Evolutionary conservation across 1,140 invertebrate genomes (phyloP).

Genomic region (Diabrotica undecimpunctata): DNA sequence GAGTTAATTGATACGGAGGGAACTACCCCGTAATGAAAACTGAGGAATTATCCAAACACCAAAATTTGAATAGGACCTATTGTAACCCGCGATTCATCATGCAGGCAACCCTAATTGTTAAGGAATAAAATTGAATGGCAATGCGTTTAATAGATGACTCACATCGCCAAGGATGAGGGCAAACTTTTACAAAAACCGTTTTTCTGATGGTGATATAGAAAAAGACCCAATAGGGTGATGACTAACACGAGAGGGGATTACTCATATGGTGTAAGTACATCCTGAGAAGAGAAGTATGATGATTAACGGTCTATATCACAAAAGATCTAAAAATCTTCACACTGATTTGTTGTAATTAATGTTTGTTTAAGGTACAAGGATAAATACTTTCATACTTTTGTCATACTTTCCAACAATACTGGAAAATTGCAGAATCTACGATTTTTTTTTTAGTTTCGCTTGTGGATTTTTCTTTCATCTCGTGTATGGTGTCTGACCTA

Average conservation of each 20-base stretch:
- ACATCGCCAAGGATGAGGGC: conserved; percentile 9
- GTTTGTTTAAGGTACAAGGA: not conserved
- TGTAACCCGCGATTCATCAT: conserved; percentile 10
- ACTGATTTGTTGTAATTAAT: not conserved
- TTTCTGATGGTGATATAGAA: conserved; percentile 5
- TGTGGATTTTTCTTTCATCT: too few relatives aligned
- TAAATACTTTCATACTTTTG: too few relatives aligned
- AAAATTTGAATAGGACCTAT: conserved; percentile 11
- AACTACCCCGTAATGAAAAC: not conserved
- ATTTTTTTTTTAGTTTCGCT: too few relatives aligned
- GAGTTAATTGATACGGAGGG: conserved; percentile 5
- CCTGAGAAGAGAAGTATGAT: not conserved
- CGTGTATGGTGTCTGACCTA: too few relatives aligned
- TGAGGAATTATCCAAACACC: conserved; percentile 12
- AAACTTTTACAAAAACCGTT: conserved; percentile 11
- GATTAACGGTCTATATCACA: not conserved
- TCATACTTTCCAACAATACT: too few relatives aligned
- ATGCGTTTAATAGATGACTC: conserved; percentile 9
- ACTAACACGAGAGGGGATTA: not conserved
- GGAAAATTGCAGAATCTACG: too few relatives aligned
- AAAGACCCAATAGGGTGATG: conserved; percentile 6
- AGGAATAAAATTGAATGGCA: conserved; percentile 13
- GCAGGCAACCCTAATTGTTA: conserved; percentile 12
- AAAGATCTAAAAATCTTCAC: not conserved
- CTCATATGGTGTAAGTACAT: not conserved